Evolutionary conservation across 2,888 invertebrate species (phyloP).

Genomic region (Trissolcus brochymenae): DNA sequence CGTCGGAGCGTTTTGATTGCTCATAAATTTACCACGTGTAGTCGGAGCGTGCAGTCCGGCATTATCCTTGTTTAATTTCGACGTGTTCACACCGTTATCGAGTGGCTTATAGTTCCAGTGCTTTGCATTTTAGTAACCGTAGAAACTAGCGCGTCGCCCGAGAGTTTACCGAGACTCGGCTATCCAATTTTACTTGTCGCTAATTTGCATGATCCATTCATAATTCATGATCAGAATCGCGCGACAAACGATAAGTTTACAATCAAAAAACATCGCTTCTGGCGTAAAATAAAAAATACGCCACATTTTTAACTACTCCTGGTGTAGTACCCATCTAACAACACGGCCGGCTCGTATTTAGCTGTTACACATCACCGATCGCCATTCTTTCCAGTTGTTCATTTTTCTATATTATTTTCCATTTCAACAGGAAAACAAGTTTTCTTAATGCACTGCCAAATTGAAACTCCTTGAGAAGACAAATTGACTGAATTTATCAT

Average conservation of each 20-base stretch:
- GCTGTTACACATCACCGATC: slow-evolving; percentile 2
- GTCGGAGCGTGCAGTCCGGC: slow-evolving; percentile 28
- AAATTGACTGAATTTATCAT: background rate
- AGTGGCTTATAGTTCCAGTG: slow-evolving; percentile 54
- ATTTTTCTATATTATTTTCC: no score
- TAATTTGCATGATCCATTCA: slow-evolving; percentile 58
- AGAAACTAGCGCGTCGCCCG: slow-evolving; percentile 45
- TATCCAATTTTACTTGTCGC: slow-evolving; percentile 57
- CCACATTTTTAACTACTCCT: slow-evolving; percentile 40
- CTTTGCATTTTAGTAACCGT: slow-evolving; percentile 54
- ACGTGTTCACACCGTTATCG: slow-evolving; percentile 57
- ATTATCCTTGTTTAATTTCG: slow-evolving; percentile 58
- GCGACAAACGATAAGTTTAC: slow-evolving; percentile 43
- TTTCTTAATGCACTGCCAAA: background rate
- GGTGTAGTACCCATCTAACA: no score
- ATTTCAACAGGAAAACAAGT: no score
- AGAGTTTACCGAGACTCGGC: slow-evolving; percentile 54
- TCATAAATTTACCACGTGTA: slow-evolving; percentile 55
- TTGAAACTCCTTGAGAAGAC: background rate
- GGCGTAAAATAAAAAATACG: slow-evolving; percentile 43
- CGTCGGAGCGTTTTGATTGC: slow-evolving; percentile 43
- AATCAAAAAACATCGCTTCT: slow-evolving; percentile 43
- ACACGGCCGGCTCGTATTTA: slow-evolving; percentile 5
- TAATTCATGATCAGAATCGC: slow-evolving; percentile 50
- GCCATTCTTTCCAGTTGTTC: slow-evolving; percentile 11